Evolutionary conservation across 2,113 vertebrate genomes (phyloP), one percentile per base, ranked within the genome.

Genomic region (Mustela nigripes): DNA sequence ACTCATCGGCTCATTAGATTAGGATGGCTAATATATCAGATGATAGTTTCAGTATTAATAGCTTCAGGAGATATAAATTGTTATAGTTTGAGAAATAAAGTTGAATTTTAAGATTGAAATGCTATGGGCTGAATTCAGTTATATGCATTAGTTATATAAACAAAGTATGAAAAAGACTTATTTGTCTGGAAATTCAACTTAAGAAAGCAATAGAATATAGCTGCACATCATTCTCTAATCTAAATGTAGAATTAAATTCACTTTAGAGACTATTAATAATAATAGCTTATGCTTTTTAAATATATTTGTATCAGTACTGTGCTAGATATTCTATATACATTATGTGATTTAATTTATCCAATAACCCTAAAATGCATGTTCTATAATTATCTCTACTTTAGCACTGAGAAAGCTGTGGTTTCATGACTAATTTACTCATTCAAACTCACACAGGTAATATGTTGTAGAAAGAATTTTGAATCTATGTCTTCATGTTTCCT

Each of bases 11-110:
- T 85, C 14, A 15, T 71, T 85, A 73, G 36, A 11, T 28, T 33
- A 26, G 31, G 63, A 78, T 91, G 50, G 62, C 83, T 93, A 71
- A 58, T 62, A 39, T 65, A 39, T 74, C 33, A 81, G 12, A 78
- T 67, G 39, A 42, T 10, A 88, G 10, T 12, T 42, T 92, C 15
- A 42, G 19, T 33, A 11, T 31, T 53, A 81, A 42, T 65, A 33
- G 50, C 73, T 94, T 92, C 22, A 97, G 80, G 67, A 96, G 2
- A 83, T 58, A 42, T 33, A 73, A 94, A 94, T 24, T 86, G 11
- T 22, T 36, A 36, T 24, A 62, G 22, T 78, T 78, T 94, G 14
- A 83, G 36, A 84, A 85, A 67, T 74, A 65, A 18, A 50, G 6
- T 69, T 76, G 24, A 60, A n/a, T 63, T 79, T 65, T 73, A 80